A percentile compares a stretch with the other conserved stretches of the same genome.
These are phyloP conservation scores for Polydrusus pterygomalis DNA, from an alignment of 2,888 invertebrate species.

Conservation along the genomic window DNA sequence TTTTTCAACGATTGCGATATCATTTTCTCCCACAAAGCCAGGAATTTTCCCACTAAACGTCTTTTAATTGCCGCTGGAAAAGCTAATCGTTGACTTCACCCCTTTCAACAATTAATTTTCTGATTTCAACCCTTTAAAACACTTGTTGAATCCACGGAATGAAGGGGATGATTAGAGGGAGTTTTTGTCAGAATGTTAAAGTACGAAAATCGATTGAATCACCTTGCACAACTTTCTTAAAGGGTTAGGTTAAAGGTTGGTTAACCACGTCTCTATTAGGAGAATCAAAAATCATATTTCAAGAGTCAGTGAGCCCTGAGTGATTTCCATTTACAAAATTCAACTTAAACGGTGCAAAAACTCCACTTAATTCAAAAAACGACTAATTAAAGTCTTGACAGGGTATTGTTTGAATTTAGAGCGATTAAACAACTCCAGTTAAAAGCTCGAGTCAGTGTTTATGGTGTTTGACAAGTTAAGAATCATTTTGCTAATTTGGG, in stretches of 20 bases:
- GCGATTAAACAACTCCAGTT: constrained; percentile 31
- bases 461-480: constrained; percentile 46
- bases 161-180: constrained; percentile 8
- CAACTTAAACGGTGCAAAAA: too few species aligned
- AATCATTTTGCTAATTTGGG: constrained; percentile 23
- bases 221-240: too few species aligned
- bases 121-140: constrained; percentile 49
- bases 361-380: constrained; percentile 17
- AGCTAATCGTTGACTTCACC: constrained; percentile 42
- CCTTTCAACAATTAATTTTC: constrained; percentile 53
- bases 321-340: too few species aligned
- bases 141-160: constrained; percentile 46
- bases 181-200: constrained; percentile 6
- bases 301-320: too few species aligned
- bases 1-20: constrained; percentile 6
- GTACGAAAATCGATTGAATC: too few species aligned
- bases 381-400: constrained; percentile 39
- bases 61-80: constrained; percentile 29
- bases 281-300: too few species aligned
- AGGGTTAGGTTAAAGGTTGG: too few species aligned
- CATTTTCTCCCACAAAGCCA: neutral
- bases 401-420: constrained; percentile 41
- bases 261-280: too few species aligned
- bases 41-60: constrained; percentile 9
- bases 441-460: constrained; percentile 38